Base-by-base conservation (phyloP, 2,113 vertebrate genomes). In the Vulpes ferrilata region DNA sequence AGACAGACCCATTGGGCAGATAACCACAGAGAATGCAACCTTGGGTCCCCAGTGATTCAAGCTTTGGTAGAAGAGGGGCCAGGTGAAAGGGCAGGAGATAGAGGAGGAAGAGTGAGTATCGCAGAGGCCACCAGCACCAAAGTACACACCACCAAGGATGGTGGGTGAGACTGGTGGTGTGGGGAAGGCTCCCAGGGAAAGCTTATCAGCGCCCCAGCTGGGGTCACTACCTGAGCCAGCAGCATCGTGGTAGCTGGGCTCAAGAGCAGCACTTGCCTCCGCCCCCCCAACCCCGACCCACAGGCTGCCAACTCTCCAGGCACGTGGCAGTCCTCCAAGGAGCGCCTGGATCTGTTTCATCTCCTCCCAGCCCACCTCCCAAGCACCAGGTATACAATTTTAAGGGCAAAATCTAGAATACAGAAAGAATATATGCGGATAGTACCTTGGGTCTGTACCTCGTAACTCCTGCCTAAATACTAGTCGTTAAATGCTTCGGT, bases 61-160 rank as follows among this genome's bases (percentile, higher is more conserved):
- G 27, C 11, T 7, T 53, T 13, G 35, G 60, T 3, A 38, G 13
- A 86, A 23, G 13, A 20, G 9, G n/a, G 13, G 3, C 7, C 7
- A 5, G 19, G 4, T 3, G 2, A 48, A 25, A 3, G 19, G 4
- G 2, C 19, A 60, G 53, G 48, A 38, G n/a, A 20, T 0, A 2
- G 1, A n/a, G 13, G 22, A 67, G 12, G 35, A n/a, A 25, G 57
- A 10, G 2, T 22, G 71, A 22, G 11, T 5, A 30, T 38, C 23
- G 10, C 48, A 22, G 22, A 35, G 20, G 60, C 53, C 35, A 2
- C 7, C 2, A 30, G 13, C 1, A 0, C 35, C 15, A 35, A 11
- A 1, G 1, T 1, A 0, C 23, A 22, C 7, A 25, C 30, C 25
- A 32, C 3, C 2, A 2, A 12, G 25, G 32, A 65, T 22, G 88